phyloP scores from a whole-genome alignment of 37 sponge, comb jelly and placozoan species.

The Aplysina aerophoba region DNA sequence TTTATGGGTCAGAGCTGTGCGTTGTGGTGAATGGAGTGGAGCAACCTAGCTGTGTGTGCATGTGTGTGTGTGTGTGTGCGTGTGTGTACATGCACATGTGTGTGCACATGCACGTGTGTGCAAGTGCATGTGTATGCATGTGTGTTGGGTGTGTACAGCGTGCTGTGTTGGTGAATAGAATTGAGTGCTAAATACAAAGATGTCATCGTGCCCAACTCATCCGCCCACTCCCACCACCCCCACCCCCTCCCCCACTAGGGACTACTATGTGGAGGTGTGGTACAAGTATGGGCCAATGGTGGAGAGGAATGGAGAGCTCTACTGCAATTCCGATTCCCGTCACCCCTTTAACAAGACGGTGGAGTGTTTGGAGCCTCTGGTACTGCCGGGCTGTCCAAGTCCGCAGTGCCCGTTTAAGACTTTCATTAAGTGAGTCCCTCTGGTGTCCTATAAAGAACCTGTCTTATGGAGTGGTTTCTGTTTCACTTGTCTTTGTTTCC shows the following conservation, averaged over 20 bases:
- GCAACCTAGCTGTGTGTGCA: background rate
- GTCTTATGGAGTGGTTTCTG: background rate
- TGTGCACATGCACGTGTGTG: background rate
- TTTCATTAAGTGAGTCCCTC: slow-evolving; percentile 21
- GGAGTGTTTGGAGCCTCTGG: slow-evolving; percentile 3
- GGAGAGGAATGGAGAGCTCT: background rate
- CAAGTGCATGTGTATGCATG: too few species aligned
- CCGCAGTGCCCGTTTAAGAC: background rate
- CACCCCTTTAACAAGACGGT: background rate
- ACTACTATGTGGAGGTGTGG: slow-evolving; percentile 1
- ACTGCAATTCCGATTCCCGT: background rate
- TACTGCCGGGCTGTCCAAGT: background rate
- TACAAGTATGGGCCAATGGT: slow-evolving; percentile 28
- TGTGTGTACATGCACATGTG: background rate
- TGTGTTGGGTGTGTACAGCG: too few species aligned
- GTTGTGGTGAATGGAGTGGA: too few species aligned
- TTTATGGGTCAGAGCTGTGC: background rate
- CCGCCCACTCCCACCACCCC: too few species aligned
- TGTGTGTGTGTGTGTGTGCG: too few species aligned
- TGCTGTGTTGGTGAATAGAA: too few species aligned
- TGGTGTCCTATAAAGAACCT: background rate
- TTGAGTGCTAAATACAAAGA: too few species aligned
- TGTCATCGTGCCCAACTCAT: too few species aligned
- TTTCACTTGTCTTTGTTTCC: background rate
- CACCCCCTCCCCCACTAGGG: background rate